Evolutionary conservation across 2,888 invertebrate genomes (phyloP).

Genomic region (Saturnia japonica): DNA sequence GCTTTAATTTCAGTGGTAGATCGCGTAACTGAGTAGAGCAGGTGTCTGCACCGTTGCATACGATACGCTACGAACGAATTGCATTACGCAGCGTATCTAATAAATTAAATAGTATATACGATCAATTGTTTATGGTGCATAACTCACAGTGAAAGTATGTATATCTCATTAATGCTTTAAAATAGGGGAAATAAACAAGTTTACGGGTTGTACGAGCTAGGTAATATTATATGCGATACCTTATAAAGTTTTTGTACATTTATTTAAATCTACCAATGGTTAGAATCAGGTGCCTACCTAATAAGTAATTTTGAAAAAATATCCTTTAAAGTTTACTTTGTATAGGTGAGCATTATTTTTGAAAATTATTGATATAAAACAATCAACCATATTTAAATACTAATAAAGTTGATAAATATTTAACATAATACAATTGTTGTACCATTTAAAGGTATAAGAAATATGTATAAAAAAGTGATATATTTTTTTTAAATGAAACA

Average conservation of each 20-base stretch:
- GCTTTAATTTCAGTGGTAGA: neutral
- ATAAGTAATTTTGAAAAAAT: neutral
- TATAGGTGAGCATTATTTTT: too few relatives aligned
- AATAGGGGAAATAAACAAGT: neutral
- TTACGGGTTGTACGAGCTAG: neutral
- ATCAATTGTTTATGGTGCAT: neutral
- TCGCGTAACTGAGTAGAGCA: constrained; percentile 7
- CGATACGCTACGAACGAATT: neutral
- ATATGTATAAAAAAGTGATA: too few relatives aligned
- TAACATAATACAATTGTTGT: too few relatives aligned
- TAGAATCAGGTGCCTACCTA: neutral
- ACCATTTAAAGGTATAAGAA: too few relatives aligned
- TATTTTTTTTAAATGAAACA: too few relatives aligned
- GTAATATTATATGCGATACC: neutral
- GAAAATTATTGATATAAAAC: too few relatives aligned
- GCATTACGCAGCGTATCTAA: neutral
- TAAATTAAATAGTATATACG: neutral
- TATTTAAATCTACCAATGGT: too few relatives aligned
- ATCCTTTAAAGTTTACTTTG: too few relatives aligned
- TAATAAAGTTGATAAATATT: too few relatives aligned
- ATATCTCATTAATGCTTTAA: neutral
- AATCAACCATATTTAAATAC: too few relatives aligned
- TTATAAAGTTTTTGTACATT: neutral
- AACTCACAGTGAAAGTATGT: neutral
- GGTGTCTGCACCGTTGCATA: constrained; percentile 4